phyloP scores from a whole-genome alignment of 2,797 vertebrate genomes.

The Leptatherina wallacei region DNA sequence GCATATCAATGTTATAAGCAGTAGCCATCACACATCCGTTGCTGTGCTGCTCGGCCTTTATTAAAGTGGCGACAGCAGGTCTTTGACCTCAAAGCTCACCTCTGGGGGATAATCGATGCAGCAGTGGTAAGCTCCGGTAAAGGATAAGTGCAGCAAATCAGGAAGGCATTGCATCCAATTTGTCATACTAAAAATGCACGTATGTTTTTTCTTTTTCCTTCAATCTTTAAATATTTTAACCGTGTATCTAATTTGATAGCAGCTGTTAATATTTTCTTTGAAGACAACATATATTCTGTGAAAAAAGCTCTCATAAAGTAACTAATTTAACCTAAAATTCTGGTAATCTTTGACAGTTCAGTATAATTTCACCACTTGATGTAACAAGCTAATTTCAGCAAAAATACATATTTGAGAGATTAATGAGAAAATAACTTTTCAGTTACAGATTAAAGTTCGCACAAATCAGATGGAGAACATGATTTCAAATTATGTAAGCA shows the following conservation, averaged over 20 bases:
- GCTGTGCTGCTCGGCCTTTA: conserved; percentile 39
- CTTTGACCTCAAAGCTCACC: conserved; percentile 56
- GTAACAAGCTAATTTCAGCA: neutral
- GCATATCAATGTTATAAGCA: conserved; percentile 50
- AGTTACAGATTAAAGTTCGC: too few relatives aligned
- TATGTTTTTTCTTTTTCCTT: neutral
- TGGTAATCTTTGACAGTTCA: neutral
- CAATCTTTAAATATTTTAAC: neutral
- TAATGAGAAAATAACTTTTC: neutral
- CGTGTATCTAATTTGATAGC: neutral
- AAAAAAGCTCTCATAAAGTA: neutral
- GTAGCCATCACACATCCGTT: conserved; percentile 55
- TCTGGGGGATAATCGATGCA: conserved; percentile 46
- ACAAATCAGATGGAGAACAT: neutral
- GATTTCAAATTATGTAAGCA: neutral
- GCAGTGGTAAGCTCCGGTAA: conserved; percentile 61
- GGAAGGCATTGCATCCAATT: conserved; percentile 18
- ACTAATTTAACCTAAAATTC: neutral
- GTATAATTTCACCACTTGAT: neutral
- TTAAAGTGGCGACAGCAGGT: conserved; percentile 57
- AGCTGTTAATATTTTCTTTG: neutral
- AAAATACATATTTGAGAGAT: neutral
- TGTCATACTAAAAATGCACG: neutral
- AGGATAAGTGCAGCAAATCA: conserved; percentile 52
- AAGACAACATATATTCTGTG: too few relatives aligned